These are phyloP conservation scores for Rhopalosiphum padi DNA, from an alignment of 1,140 invertebrate genomes.

Conservation along the genomic window DNA sequence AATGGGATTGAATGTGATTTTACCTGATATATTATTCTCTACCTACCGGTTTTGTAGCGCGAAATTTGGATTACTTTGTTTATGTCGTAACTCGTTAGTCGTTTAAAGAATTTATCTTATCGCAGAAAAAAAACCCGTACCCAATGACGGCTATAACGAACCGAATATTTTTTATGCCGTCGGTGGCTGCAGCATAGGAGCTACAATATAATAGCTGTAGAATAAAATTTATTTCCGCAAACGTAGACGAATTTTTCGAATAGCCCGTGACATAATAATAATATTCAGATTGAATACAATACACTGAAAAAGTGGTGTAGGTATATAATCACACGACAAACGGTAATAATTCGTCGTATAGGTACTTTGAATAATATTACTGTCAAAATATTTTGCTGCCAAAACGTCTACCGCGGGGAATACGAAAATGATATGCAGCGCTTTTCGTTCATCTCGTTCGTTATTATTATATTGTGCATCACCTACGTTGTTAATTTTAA, in stretches of 20 bases:
- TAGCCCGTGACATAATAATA: too few species aligned
- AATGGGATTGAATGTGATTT: background rate
- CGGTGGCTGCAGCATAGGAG: too few species aligned
- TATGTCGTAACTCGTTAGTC: too few species aligned
- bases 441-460: background rate
- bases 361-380: background rate
- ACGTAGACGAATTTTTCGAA: background rate
- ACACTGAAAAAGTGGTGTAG: background rate
- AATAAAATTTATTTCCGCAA: background rate
- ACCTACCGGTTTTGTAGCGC: background rate
- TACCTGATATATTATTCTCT: background rate
- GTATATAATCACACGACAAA: background rate
- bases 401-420: background rate
- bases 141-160: too few species aligned
- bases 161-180: too few species aligned
- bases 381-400: background rate
- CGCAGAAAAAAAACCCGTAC: too few species aligned
- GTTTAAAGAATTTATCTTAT: too few species aligned
- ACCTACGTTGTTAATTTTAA: background rate
- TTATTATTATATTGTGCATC: background rate
- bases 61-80: background rate
- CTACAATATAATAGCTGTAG: too few species aligned
- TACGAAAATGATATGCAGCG: background rate
- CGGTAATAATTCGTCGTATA: too few species aligned
- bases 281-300: too few species aligned